Percentiles rank a stretch among this genome's conserved stretches.
Evolutionary conservation across 2,888 invertebrate species (phyloP).

Genomic region (Peribatodes rhomboidaria): DNA sequence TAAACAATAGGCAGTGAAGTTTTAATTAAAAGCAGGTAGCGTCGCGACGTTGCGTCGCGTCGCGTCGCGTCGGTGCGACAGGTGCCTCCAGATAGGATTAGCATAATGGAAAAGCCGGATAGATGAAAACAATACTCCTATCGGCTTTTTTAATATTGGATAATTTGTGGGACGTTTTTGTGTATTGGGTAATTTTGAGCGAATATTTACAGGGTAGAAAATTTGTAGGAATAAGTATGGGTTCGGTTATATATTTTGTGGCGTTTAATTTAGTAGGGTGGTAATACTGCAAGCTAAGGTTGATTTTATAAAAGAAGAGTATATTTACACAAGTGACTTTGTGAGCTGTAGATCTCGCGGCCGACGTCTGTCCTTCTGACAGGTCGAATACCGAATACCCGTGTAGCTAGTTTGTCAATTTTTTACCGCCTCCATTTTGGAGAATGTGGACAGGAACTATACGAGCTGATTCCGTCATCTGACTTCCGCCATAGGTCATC

Average conservation of each 20-base stretch:
- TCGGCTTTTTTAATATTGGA: constrained; percentile 37
- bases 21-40: constrained; percentile 38
- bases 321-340: too few relatives aligned
- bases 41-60: constrained; percentile 10
- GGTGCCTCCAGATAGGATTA: constrained; percentile 45
- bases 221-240: background rate
- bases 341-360: too few relatives aligned
- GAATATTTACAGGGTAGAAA: background rate
- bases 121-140: constrained; percentile 40
- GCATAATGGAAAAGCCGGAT: constrained; percentile 42
- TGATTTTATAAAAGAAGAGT: too few relatives aligned
- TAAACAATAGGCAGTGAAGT: constrained; percentile 33
- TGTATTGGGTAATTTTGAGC: constrained; percentile 4
- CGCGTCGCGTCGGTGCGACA: constrained; percentile 31
- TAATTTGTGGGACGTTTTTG: constrained; percentile 26
- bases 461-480: too few relatives aligned
- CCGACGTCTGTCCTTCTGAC: too few relatives aligned
- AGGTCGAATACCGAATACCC: too few relatives aligned
- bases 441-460: too few relatives aligned
- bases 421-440: too few relatives aligned
- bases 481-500: too few relatives aligned
- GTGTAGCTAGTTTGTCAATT: too few relatives aligned
- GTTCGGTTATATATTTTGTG: background rate
- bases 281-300: too few relatives aligned
- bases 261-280: too few relatives aligned